These are phyloP conservation scores for Bursaphelenchus mucronatus DNA, from an alignment of 1,140 invertebrate species.

Conservation along the genomic window DNA sequence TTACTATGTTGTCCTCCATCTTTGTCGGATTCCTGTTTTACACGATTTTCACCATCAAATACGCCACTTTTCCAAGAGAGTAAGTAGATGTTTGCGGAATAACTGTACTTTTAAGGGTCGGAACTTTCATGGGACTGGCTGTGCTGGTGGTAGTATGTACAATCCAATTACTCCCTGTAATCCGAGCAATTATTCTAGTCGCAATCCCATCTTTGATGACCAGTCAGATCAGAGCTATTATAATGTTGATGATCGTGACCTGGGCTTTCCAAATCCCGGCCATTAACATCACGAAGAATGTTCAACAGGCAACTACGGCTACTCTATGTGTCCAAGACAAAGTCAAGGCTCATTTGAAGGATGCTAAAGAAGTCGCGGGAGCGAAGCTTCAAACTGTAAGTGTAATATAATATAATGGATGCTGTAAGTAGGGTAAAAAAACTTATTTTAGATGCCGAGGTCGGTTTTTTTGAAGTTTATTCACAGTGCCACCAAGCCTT, in stretches of 20 bases:
- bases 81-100: constrained; percentile 9
- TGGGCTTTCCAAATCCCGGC: constrained; percentile 36
- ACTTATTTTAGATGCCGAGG: constrained; percentile 26
- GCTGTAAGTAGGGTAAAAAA: background rate
- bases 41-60: constrained; percentile 28
- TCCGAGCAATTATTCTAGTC: constrained; percentile 30
- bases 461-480: constrained; percentile 21
- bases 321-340: constrained; percentile 35
- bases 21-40: constrained; percentile 36
- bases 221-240: constrained; percentile 26
- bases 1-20: constrained; percentile 23
- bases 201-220: constrained; percentile 38
- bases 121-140: constrained; percentile 34
- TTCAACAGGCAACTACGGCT: constrained; percentile 32
- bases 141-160: constrained; percentile 21
- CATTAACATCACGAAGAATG: constrained; percentile 34
- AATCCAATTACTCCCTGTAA: constrained; percentile 29
- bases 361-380: constrained; percentile 24
- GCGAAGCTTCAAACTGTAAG: constrained; percentile 26
- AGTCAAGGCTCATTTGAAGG: constrained; percentile 26
- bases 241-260: constrained; percentile 36
- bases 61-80: constrained; percentile 19
- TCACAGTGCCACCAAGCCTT: constrained; percentile 15
- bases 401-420: background rate
- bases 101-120: constrained; percentile 20